Evolutionary conservation across 2,797 vertebrate species (phyloP), one percentile per base, ranked within the genome.

Genomic region (Tenualosa thibaudeaui): DNA sequence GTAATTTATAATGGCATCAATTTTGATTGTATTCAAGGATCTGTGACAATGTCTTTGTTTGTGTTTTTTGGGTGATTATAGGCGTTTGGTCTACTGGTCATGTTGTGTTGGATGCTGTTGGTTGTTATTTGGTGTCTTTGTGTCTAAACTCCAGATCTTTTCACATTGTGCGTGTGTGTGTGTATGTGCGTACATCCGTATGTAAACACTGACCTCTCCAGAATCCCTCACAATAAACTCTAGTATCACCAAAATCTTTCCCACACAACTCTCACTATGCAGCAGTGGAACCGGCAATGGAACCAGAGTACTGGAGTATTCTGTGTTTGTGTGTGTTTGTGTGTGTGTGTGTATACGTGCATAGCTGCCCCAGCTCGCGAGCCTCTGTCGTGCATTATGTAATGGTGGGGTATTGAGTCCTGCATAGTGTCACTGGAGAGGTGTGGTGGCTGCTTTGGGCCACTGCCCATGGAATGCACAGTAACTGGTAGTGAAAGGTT

Each of bases 161-260:
- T 71, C 65, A 71, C 31, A 31, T 71, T 71, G 68, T 71, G 68
- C 40, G 31, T 71, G 9, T 37, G 26, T 37, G 26, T 37, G 65
- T 71, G 65, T 40, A 19, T 37, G 65, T 71, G 65, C 37, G 65
- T 43, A 37, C 43, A 15, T 75, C 37, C 46, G 71, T 22, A 40
- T 75, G 68, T 65, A 65, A 65, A 31, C 60, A 65, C n/a, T 65
- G 12, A 13, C 60, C 60, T 65, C 60, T 51, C 53, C 12, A 24
- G 8, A 31, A 31, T 65, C 62, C 26, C 62, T 68, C 26, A 31
- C 62, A 68, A 68, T 37, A 68, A 68, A 68, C 62, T 68, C 3
- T 71, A 40, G 65, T 37, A 71, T 71, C 26, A 37, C 65, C 31
- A 71, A 71, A 37, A 71, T 71, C 65, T 71, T 37, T 71, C 65